Conservation (phyloP, 2,113 vertebrate genomes). For the Vidua chalybeata region DNA sequence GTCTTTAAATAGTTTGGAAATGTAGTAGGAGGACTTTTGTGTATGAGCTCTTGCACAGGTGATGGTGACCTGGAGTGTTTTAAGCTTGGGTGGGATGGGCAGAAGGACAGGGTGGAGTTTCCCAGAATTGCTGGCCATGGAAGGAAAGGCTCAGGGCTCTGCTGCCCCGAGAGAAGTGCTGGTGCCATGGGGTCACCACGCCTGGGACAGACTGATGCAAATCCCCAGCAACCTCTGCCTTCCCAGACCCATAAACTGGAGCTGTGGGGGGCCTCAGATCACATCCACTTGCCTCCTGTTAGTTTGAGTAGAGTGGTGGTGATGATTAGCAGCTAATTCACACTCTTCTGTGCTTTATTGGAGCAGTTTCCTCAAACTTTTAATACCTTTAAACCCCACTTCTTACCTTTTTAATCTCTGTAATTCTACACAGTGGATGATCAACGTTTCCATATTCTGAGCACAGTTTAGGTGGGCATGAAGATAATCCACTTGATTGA, state of each 20-base stretch:
- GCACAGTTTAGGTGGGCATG: neutral
- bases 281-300: neutral
- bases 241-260: neutral
- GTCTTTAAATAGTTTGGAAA: neutral
- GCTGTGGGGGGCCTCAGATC: neutral
- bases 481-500: neutral
- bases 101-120: neutral
- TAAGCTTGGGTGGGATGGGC: neutral
- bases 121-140: neutral
- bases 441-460: neutral
- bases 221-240: neutral
- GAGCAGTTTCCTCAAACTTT: neutral
- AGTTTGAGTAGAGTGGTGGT: neutral
- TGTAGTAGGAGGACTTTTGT: neutral
- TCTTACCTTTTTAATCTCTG: neutral
- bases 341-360: neutral
- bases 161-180: accelerated
- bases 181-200: neutral
- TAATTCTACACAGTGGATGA: neutral
- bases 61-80: neutral
- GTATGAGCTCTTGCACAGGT: neutral
- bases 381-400: neutral
- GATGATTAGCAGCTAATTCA: neutral
- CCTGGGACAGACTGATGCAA: neutral
- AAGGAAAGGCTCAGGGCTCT: neutral